These are phyloP conservation scores for Trematomus bernacchii DNA, from an alignment of 2,797 vertebrate species.

Conservation along the genomic window DNA sequence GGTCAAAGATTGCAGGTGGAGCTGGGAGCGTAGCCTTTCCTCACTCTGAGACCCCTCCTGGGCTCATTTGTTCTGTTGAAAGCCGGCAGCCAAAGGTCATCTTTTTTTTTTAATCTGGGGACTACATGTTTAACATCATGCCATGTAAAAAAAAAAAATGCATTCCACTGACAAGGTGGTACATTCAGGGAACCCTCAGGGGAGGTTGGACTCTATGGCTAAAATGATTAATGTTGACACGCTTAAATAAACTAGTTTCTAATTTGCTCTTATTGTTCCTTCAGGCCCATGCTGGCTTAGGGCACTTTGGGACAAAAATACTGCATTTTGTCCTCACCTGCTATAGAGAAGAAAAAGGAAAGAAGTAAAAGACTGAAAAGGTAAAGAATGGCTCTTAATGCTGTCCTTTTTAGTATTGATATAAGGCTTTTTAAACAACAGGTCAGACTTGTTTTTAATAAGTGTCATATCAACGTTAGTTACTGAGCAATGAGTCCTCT, in stretches of 20 bases:
- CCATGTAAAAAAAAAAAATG: conserved; percentile 7
- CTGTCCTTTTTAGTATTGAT: conserved; percentile 12
- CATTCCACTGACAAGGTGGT: conserved; percentile 20
- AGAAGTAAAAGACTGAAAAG: not conserved
- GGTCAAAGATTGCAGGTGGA: conserved; percentile 11
- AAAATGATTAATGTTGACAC: conserved; percentile 26
- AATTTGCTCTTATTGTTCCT: conserved; percentile 26
- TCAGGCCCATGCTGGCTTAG: conserved; percentile 25
- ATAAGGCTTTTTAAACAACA: not conserved
- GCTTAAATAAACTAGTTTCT: conserved; percentile 33
- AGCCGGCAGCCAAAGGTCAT: conserved; percentile 38
- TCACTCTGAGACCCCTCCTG: not conserved
- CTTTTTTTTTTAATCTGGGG: conserved; percentile 14
- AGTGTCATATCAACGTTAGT: conserved; percentile 9
- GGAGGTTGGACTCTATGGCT: conserved; percentile 11
- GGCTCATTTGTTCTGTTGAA: conserved; percentile 27
- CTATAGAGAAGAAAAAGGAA: not conserved
- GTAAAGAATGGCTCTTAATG: not conserved
- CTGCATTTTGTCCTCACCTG: conserved; percentile 5
- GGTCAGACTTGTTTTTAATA: conserved; percentile 25
- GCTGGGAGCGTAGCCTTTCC: not conserved
- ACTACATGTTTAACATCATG: conserved; percentile 25
- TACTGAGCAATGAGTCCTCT: conserved; percentile 2
- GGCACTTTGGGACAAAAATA: conserved; percentile 15
- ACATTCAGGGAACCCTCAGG: conserved; percentile 4